A percentile compares a stretch with the other conserved stretches of the same genome.
phyloP scores from a whole-genome alignment of 64 coral and sea anemone species.

The Pachyseris speciosa region DNA sequence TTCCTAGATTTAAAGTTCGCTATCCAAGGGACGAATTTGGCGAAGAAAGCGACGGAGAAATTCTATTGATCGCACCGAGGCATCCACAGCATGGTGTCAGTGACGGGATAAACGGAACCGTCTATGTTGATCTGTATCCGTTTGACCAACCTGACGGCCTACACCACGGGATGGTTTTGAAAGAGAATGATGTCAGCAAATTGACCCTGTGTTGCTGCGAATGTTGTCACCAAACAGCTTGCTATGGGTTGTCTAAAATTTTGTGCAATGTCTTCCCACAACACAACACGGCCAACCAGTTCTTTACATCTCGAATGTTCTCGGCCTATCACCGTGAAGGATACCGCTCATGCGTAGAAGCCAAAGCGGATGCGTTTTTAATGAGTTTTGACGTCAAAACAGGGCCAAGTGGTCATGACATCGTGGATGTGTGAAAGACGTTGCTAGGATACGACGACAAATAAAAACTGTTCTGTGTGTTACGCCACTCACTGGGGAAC shows the following conservation, averaged over 20 bases:
- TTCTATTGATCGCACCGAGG: slow-evolving; percentile 61
- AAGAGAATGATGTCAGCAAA: slow-evolving; percentile 31
- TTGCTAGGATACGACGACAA: no score
- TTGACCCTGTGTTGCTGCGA: slow-evolving; percentile 78
- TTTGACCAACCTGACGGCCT: neutral
- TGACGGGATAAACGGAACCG: slow-evolving; percentile 20
- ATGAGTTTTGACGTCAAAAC: neutral
- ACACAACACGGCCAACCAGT: slow-evolving; percentile 38
- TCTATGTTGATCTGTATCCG: neutral
- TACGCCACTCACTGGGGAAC: no score
- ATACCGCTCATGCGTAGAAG: neutral
- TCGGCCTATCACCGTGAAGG: slow-evolving; percentile 1
- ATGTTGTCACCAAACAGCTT: slow-evolving; percentile 35
- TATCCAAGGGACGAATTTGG: slow-evolving; percentile 54
- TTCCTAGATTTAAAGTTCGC: slow-evolving; percentile 67
- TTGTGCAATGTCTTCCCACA: slow-evolving; percentile 59
- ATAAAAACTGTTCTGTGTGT: no score
- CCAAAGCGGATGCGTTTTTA: neutral
- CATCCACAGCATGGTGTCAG: slow-evolving; percentile 16
- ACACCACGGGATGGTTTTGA: slow-evolving; percentile 15
- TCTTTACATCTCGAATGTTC: slow-evolving; percentile 2
- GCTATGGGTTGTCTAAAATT: slow-evolving; percentile 5
- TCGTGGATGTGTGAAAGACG: no score
- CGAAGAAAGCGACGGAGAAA: slow-evolving; percentile 38
- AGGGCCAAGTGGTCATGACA: no score